Base-by-base conservation (phyloP, 2,888 invertebrate species). In the Leptarthrus brevirostris region DNA sequence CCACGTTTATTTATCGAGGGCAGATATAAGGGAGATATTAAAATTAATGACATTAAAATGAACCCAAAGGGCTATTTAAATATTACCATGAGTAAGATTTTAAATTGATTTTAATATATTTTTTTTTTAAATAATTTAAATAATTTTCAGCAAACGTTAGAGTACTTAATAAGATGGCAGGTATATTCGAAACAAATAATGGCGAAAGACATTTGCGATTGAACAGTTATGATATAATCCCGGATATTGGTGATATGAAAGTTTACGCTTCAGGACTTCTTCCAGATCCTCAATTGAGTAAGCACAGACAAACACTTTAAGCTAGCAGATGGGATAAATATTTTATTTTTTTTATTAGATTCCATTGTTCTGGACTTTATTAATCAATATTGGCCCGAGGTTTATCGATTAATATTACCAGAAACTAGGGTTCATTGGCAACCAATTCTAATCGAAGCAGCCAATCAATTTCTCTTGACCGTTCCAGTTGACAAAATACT, bases 281-380 rank as follows among this genome's bases (percentile, higher is more conserved):
- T 79, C 86, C 88, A 72, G 89, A 91, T 79, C 89, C 90, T 1
- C 87, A 87, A 47, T 82, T 92, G 73, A 91, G 92, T 92, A 84
- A 34, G 14, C 6, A 53, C 30, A 10, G n/a, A n/a, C n/a, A n/a
- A n/a, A n/a, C n/a, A n/a, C 14, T 8, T 36, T 34, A n/a, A 44
- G 6, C 36, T 8, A 34, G 12, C n/a, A 14, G 8, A 14, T 61
- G 14, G n/a, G n/a, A n/a, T n/a, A n/a, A n/a, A n/a, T n/a, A n/a
- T n/a, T n/a, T n/a, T n/a, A n/a, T n/a, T n/a, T n/a, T n/a, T n/a
- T n/a, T n/a, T n/a, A n/a, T n/a, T n/a, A 84, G 83, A 84, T 76
- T 79, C 81, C 34, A 79, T 83, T 30, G 75, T 82, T 5, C 66
- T 84, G 77, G 81, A 84, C 52, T 88, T 89, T 76, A 83, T 86